phyloP scores from a whole-genome alignment of 1,140 invertebrate species.

The Drosophila oshimai region DNA sequence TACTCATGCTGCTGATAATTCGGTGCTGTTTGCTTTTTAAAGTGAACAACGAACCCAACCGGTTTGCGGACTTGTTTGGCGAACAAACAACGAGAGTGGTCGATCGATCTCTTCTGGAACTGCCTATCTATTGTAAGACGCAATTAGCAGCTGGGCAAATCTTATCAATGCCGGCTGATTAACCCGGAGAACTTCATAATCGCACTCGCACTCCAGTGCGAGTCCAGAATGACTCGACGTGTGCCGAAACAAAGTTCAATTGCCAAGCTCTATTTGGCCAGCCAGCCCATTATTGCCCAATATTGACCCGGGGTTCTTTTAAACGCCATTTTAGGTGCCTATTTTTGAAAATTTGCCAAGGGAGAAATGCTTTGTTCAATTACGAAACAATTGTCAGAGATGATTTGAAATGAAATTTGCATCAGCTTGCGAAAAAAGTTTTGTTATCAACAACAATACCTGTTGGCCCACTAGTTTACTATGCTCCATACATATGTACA shows the following conservation, averaged over 20 bases:
- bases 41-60: slow-evolving; percentile 15
- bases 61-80: slow-evolving; percentile 24
- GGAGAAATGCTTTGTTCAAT: slow-evolving; percentile 24
- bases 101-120: slow-evolving; percentile 4
- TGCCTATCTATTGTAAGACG: slow-evolving; percentile 20
- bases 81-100: neutral
- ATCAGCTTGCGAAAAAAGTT: slow-evolving; percentile 14
- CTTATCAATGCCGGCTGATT: slow-evolving; percentile 24
- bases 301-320: neutral
- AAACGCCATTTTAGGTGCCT: neutral
- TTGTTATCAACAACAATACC: slow-evolving; percentile 1
- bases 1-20: slow-evolving; percentile 45
- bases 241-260: slow-evolving; percentile 49
- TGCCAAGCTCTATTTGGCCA: neutral
- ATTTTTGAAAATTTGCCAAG: slow-evolving; percentile 41
- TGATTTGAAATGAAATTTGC: slow-evolving; percentile 14
- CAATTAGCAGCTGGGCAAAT: slow-evolving; percentile 3
- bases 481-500: slow-evolving; percentile 5
- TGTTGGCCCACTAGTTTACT: neutral
- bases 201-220: neutral
- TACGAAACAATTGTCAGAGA: slow-evolving; percentile 53
- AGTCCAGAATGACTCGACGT: neutral
- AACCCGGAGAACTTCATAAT: neutral
- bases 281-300: neutral
- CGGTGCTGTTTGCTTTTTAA: slow-evolving; percentile 23